Percentiles rank a stretch among this genome's conserved stretches.
phyloP scores from a whole-genome alignment of 2,113 vertebrate genomes.

The Urocitellus parryii region DNA sequence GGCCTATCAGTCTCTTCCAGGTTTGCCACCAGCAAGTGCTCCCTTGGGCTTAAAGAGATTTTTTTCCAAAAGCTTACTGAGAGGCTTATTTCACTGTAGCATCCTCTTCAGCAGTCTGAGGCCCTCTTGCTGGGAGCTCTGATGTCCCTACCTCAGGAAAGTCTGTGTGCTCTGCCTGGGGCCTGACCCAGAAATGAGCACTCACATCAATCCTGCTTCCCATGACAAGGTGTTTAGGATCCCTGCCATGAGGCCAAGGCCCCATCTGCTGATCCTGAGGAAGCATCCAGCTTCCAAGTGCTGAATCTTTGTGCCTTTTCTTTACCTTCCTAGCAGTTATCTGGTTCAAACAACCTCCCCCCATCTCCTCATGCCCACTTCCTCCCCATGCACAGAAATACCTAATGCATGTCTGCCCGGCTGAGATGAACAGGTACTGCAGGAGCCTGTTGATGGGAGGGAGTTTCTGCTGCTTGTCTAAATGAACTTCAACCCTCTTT shows the following conservation, averaged over 20 bases:
- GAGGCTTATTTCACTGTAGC: not conserved
- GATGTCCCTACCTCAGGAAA: too few relatives aligned
- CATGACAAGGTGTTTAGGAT: not conserved
- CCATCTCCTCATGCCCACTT: rapidly evolving
- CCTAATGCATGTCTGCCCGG: rapidly evolving
- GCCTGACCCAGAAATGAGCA: not conserved
- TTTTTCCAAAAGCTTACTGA: not conserved
- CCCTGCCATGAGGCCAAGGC: rapidly evolving
- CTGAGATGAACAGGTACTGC: not conserved
- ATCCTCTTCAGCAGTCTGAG: not conserved
- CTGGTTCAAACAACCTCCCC: too few relatives aligned
- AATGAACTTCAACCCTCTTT: not conserved
- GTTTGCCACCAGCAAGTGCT: not conserved
- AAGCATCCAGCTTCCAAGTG: not conserved
- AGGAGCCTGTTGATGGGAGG: rapidly evolving
- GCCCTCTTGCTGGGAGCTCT: rapidly evolving
- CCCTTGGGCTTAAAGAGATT: not conserved
- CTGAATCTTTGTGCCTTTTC: not conserved
- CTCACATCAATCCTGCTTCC: not conserved
- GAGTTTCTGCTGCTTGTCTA: not conserved
- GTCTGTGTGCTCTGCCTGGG: too few relatives aligned
- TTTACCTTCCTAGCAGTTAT: not conserved
- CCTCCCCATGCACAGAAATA: rapidly evolving
- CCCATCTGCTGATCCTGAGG: not conserved
- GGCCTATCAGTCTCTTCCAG: too few relatives aligned